A percentile compares a stretch with the other conserved stretches of the same genome.
Evolutionary conservation across 1,140 invertebrate genomes (phyloP).

Genomic region (Kradibia gibbosae): DNA sequence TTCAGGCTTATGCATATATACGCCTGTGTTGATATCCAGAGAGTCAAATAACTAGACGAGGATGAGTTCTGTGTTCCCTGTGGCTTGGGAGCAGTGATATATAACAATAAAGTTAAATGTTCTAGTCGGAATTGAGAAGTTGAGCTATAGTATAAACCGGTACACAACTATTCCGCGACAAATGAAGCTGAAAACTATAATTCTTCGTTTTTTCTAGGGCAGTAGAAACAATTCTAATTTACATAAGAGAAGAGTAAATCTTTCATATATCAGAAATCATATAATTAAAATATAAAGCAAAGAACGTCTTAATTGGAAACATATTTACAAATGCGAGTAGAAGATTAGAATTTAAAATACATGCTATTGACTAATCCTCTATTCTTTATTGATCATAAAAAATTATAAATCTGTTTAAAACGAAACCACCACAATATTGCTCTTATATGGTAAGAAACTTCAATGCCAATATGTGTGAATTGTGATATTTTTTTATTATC

Average conservation of each 20-base stretch:
- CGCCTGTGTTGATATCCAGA: background rate
- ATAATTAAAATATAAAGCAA: slow-evolving; percentile 15
- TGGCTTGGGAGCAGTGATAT: slow-evolving; percentile 50
- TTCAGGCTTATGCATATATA: slow-evolving; percentile 46
- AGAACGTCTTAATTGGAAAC: slow-evolving; percentile 53
- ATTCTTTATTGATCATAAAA: slow-evolving; percentile 41
- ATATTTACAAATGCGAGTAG: background rate
- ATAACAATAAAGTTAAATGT: slow-evolving; percentile 53
- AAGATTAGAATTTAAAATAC: background rate
- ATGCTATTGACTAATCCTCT: background rate
- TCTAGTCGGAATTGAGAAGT: slow-evolving; percentile 43
- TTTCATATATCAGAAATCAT: background rate
- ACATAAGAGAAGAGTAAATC: background rate
- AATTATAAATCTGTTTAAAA: background rate
- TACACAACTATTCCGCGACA: slow-evolving; percentile 47
- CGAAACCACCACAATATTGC: background rate
- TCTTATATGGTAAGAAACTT: background rate
- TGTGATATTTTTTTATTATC: no score
- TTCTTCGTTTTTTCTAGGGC: slow-evolving; percentile 53
- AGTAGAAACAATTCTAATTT: slow-evolving; percentile 46
- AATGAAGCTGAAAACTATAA: slow-evolving; percentile 58
- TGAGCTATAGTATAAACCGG: slow-evolving; percentile 53
- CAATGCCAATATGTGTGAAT: background rate
- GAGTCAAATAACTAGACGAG: background rate
- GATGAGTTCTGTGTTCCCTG: background rate